Conservation (phyloP, 30 jellyfish, hydroid and myxozoan species). For the Sanderia malayensis region DNA sequence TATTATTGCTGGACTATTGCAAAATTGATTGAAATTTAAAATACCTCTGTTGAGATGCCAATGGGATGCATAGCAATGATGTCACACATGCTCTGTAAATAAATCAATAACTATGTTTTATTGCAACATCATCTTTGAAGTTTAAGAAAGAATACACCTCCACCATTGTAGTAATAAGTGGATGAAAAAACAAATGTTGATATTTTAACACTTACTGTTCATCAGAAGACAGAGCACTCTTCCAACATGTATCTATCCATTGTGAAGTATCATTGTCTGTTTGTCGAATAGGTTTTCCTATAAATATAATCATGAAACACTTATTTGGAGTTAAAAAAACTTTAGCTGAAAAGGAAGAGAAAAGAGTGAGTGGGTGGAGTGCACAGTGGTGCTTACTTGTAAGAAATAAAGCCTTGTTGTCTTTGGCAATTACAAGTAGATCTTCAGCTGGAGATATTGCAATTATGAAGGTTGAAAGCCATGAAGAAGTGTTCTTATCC, state of each 20-base stretch:
- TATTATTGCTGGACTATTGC: too few species aligned
- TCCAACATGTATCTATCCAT: slow-evolving; percentile 57
- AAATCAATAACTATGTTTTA: neutral
- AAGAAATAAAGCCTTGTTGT: neutral
- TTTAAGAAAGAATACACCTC: too few species aligned
- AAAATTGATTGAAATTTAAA: too few species aligned
- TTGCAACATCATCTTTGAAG: too few species aligned
- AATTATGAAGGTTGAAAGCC: neutral
- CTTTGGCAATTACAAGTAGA: neutral
- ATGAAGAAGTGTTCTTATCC: too few species aligned
- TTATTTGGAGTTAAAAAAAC: too few species aligned
- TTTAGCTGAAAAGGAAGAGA: neutral
- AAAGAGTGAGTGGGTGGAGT: neutral
- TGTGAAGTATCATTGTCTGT: slow-evolving; percentile 23
- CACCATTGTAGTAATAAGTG: too few species aligned
- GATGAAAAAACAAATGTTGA: too few species aligned
- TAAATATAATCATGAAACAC: neutral
- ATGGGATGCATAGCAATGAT: slow-evolving; percentile 67
- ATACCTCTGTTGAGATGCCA: slow-evolving; percentile 97
- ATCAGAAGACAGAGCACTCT: slow-evolving; percentile 36
- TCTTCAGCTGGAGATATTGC: slow-evolving; percentile 2
- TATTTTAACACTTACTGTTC: slow-evolving; percentile 55
- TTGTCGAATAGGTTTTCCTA: slow-evolving; percentile 16
- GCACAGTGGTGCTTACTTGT: too few species aligned
- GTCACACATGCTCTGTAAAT: slow-evolving; percentile 67